Evolutionary conservation across 2,888 invertebrate species (phyloP).

Genomic region (Trissoscelio sp.): DNA sequence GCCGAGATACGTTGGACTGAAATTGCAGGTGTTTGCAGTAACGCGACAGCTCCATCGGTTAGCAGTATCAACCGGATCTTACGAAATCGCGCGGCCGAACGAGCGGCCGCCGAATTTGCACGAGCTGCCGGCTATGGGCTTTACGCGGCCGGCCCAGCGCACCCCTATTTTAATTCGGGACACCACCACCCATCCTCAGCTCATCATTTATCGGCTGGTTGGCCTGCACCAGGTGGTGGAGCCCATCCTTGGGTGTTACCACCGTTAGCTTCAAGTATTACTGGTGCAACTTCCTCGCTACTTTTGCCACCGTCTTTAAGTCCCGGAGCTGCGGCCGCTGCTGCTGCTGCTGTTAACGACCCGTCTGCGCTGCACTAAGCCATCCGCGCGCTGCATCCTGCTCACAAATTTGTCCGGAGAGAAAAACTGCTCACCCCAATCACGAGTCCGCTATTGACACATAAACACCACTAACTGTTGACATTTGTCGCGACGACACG

Average conservation of each 20-base stretch:
- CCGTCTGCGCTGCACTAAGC: constrained; percentile 94
- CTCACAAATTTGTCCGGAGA: no score
- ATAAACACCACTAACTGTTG: constrained; percentile 64
- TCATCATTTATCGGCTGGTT: constrained; percentile 86
- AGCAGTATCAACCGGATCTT: constrained; percentile 98
- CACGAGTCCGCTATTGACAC: constrained; percentile 41
- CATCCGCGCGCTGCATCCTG: no score
- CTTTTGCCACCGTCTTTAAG: constrained; percentile 83
- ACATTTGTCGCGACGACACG: constrained; percentile 58
- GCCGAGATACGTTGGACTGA: constrained; percentile 14
- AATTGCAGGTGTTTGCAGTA: constrained; percentile 94
- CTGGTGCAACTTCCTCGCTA: constrained; percentile 85
- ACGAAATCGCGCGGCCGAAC: constrained; percentile 96
- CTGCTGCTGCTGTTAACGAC: constrained; percentile 85
- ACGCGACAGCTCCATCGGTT: constrained; percentile 97
- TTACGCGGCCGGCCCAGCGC: constrained; percentile 87
- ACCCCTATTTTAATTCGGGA: constrained; percentile 87
- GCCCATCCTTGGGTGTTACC: constrained; percentile 81
- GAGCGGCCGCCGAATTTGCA: constrained; percentile 98
- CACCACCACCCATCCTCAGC: constrained; percentile 85
- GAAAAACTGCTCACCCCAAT: no score
- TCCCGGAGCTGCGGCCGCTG: constrained; percentile 84
- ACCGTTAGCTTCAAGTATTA: constrained; percentile 79
- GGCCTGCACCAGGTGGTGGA: constrained; percentile 76
- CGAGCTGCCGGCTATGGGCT: constrained; percentile 95